A percentile compares a stretch with the other conserved stretches of the same genome.
Evolutionary conservation across 1,140 invertebrate genomes (phyloP).

Genomic region (Bombus confusus): DNA sequence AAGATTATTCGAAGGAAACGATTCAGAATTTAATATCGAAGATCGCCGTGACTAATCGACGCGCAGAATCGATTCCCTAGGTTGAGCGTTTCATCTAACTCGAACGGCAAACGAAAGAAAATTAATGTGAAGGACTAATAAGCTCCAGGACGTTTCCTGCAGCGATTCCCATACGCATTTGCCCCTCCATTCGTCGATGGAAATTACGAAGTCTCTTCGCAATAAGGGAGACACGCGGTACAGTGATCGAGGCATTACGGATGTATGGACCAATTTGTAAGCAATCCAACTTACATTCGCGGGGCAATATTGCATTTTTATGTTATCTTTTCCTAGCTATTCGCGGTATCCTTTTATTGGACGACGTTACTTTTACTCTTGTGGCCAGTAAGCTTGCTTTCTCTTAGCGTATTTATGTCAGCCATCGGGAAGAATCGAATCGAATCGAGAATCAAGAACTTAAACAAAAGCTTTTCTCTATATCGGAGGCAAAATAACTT

Average conservation of each 20-base stretch:
- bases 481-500: neutral
- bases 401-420: slow-evolving; percentile 22
- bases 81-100: slow-evolving; percentile 19
- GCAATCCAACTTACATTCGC: slow-evolving; percentile 82
- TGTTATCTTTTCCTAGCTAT: slow-evolving; percentile 70
- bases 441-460: too few species aligned
- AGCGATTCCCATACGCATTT: slow-evolving; percentile 61
- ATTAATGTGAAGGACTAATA: slow-evolving; percentile 67
- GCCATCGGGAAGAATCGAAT: slow-evolving; percentile 8
- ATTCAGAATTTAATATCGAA: slow-evolving; percentile 13
- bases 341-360: slow-evolving; percentile 24
- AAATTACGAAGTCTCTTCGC: slow-evolving; percentile 73
- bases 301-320: slow-evolving; percentile 81
- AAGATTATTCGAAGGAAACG: neutral
- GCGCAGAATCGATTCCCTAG: neutral
- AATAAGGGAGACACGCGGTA: slow-evolving; percentile 72
- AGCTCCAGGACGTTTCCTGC: slow-evolving; percentile 50
- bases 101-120: slow-evolving; percentile 53
- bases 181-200: slow-evolving; percentile 69
- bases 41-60: slow-evolving; percentile 30
- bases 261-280: slow-evolving; percentile 83
- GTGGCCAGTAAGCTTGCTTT: neutral
- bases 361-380: neutral
- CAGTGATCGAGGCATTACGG: slow-evolving; percentile 79
- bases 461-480: neutral